Percentiles rank a stretch among this genome's conserved stretches.
Evolutionary conservation across 2,888 invertebrate species (phyloP).

Genomic region (Volucella inanis): DNA sequence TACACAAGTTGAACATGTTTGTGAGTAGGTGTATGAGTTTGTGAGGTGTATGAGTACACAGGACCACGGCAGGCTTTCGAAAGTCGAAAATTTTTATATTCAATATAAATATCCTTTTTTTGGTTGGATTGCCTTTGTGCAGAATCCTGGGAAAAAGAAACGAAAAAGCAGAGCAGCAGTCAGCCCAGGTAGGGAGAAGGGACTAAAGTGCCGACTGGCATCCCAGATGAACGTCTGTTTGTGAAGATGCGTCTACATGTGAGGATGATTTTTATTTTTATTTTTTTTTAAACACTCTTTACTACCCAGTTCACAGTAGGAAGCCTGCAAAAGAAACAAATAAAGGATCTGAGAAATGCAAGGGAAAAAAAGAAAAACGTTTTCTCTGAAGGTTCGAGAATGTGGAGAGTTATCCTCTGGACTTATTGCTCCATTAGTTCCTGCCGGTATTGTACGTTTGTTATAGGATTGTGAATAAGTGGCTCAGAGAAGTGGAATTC

Average conservation of each 20-base stretch:
- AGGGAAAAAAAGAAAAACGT: not conserved
- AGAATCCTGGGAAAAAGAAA: not conserved
- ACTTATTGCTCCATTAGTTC: constrained; percentile 49
- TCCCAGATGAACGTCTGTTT: constrained; percentile 43
- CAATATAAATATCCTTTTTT: constrained; percentile 47
- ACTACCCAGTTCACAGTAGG: not conserved
- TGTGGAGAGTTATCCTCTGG: too few relatives aligned
- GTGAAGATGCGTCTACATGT: constrained; percentile 28
- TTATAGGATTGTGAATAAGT: constrained; percentile 5
- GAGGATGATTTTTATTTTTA: constrained; percentile 5
- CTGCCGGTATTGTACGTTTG: constrained; percentile 3
- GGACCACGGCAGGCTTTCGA: constrained; percentile 29
- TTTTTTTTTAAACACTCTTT: too few relatives aligned
- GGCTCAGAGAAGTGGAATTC: constrained; percentile 16
- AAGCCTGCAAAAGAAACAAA: constrained; percentile 22
- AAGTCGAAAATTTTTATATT: constrained; percentile 46
- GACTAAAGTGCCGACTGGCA: constrained; percentile 20
- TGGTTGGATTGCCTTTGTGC: constrained; percentile 38
- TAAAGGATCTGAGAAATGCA: constrained; percentile 27
- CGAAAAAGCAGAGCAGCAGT: too few relatives aligned
- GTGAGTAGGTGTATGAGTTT: too few relatives aligned
- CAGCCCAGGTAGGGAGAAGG: constrained; percentile 7
- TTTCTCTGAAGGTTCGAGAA: constrained; percentile 8
- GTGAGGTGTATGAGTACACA: not conserved
- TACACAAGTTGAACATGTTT: constrained; percentile 14